phyloP scores from a whole-genome alignment of 2,888 invertebrate species.

The Metalampra italica region DNA sequence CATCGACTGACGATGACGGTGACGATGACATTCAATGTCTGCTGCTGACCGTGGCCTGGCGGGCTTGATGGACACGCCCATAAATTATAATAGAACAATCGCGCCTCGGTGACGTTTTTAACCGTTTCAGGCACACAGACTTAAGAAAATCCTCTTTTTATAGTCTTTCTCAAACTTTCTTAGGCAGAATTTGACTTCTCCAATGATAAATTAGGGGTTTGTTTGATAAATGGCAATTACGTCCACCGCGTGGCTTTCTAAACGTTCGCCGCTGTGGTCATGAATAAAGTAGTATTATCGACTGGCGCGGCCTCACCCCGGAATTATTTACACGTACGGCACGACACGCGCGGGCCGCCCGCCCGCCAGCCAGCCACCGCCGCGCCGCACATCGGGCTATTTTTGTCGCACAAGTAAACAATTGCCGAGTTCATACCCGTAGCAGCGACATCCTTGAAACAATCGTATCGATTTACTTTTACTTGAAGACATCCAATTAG shows the following conservation, averaged over 20 bases:
- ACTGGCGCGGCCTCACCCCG: slow-evolving; percentile 57
- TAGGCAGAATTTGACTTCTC: too few species aligned
- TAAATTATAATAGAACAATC: slow-evolving; percentile 12
- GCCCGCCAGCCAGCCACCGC: slow-evolving; percentile 9
- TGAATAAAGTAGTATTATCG: slow-evolving; percentile 75
- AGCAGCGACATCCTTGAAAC: slow-evolving; percentile 25
- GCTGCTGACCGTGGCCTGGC: slow-evolving; percentile 37
- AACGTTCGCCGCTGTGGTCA: slow-evolving; percentile 57
- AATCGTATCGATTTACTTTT: slow-evolving; percentile 23
- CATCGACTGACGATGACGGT: slow-evolving; percentile 44
- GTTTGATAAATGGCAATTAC: background rate
- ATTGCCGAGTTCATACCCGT: slow-evolving; percentile 17
- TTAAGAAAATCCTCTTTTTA: too few species aligned
- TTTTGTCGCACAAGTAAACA: slow-evolving; percentile 29
- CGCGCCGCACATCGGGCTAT: slow-evolving; percentile 40
- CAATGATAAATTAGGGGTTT: background rate
- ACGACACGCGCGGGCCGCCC: slow-evolving; percentile 35
- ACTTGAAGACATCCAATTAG: background rate
- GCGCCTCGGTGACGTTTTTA: slow-evolving; percentile 2
- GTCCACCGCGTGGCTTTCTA: slow-evolving; percentile 27
- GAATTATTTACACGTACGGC: slow-evolving; percentile 68
- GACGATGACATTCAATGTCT: slow-evolving; percentile 28
- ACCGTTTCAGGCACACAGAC: slow-evolving; percentile 2
- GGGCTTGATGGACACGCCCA: slow-evolving; percentile 42
- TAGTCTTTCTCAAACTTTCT: too few species aligned